phyloP scores from a whole-genome alignment of 2,888 invertebrate genomes.

The Phaedon cochleariae region DNA sequence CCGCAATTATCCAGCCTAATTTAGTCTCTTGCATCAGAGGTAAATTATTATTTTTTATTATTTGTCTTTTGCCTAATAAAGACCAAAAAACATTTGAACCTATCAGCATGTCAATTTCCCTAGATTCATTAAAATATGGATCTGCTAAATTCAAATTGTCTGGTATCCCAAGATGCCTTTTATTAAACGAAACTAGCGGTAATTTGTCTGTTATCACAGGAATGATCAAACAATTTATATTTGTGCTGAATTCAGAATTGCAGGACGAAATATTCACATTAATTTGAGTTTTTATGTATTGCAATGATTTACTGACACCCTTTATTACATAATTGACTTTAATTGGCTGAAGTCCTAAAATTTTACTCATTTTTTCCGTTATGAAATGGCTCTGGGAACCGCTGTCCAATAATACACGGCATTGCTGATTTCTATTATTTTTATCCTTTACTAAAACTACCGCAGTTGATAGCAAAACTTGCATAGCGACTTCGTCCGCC shows the following conservation, averaged over 20 bases:
- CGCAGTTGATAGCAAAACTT: too few species aligned
- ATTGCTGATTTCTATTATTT: too few species aligned
- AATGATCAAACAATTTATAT: conserved; percentile 23
- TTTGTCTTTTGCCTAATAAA: conserved; percentile 22
- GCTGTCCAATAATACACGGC: too few species aligned
- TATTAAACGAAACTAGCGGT: conserved; percentile 20
- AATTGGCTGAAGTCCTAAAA: conserved; percentile 1
- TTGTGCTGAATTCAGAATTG: conserved; percentile 7
- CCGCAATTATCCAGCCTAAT: conserved; percentile 37
- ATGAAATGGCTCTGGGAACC: too few species aligned
- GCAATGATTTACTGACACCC: conserved; percentile 14
- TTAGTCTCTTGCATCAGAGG: conserved; percentile 27
- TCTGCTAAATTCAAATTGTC: conserved; percentile 29
- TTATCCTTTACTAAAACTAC: too few species aligned
- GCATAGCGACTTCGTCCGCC: too few species aligned
- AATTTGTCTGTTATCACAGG: conserved; percentile 24
- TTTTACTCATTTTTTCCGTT: too few species aligned
- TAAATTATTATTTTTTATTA: conserved; percentile 21
- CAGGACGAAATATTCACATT: conserved; percentile 21
- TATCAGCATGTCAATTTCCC: conserved; percentile 31
- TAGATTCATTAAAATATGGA: conserved; percentile 28
- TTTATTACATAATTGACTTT: conserved; percentile 18
- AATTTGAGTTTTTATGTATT: too few species aligned
- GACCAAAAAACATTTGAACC: conserved; percentile 30
- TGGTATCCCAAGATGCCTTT: conserved; percentile 24